Conservation (phyloP, 2,888 invertebrate genomes). For the Apomyelois bistriatella region DNA sequence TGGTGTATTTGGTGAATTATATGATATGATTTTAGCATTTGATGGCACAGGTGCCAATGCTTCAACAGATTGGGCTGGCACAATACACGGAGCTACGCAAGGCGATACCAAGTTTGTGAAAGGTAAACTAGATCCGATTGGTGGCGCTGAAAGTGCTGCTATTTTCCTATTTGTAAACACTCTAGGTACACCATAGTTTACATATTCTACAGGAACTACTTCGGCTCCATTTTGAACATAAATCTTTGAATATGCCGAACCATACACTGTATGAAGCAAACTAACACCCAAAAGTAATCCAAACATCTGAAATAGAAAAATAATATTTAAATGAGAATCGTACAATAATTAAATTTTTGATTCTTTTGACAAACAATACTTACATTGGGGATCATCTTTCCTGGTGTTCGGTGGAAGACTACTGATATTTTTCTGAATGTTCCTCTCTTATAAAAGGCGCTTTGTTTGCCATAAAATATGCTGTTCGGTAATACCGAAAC, state of each 20-base stretch:
- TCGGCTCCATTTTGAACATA: slow-evolving; percentile 50
- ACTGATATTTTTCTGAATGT: slow-evolving; percentile 67
- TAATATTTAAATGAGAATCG: not conserved
- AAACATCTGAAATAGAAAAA: slow-evolving; percentile 56
- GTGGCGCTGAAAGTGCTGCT: slow-evolving; percentile 43
- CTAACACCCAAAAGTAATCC: slow-evolving; percentile 32
- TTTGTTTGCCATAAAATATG: slow-evolving; percentile 68
- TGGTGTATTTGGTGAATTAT: slow-evolving; percentile 47
- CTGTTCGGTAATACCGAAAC: slow-evolving; percentile 74
- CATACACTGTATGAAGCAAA: slow-evolving; percentile 33
- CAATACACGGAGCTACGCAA: slow-evolving; percentile 56
- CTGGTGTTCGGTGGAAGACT: slow-evolving; percentile 59
- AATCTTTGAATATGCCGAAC: slow-evolving; percentile 57
- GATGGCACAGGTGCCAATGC: slow-evolving; percentile 36
- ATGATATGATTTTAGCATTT: slow-evolving; percentile 47
- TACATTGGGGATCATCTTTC: slow-evolving; percentile 70
- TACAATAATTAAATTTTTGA: not conserved
- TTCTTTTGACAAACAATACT: slow-evolving; percentile 32
- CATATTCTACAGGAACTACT: slow-evolving; percentile 39
- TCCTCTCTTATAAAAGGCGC: slow-evolving; percentile 64
- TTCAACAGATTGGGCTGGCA: slow-evolving; percentile 39
- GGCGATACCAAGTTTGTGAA: slow-evolving; percentile 41
- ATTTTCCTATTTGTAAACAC: slow-evolving; percentile 35
- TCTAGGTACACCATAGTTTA: slow-evolving; percentile 49
- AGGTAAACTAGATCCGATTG: slow-evolving; percentile 37